These are phyloP conservation scores for Mechanitis messenoides DNA, from an alignment of 2,888 invertebrate genomes.

Conservation along the genomic window DNA sequence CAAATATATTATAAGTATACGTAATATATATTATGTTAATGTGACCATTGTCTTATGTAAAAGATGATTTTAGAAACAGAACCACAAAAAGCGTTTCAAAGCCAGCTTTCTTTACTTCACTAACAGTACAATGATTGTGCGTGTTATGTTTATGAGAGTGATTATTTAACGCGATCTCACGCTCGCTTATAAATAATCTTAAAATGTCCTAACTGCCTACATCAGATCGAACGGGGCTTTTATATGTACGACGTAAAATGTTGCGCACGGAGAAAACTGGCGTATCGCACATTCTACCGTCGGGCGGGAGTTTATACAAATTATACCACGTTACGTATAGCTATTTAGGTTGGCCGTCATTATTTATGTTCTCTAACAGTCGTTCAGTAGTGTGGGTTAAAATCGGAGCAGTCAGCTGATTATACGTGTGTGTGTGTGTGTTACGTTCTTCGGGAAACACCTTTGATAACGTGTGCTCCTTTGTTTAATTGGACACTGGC, in stretches of 20 bases:
- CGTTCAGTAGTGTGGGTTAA: constrained; percentile 72
- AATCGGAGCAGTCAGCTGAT: constrained; percentile 77
- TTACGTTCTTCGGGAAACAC: constrained; percentile 77
- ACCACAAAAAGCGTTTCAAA: constrained; percentile 20
- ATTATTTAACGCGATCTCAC: constrained; percentile 71
- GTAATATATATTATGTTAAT: not conserved
- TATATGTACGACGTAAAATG: constrained; percentile 59
- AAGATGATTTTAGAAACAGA: constrained; percentile 9
- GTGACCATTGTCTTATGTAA: not conserved
- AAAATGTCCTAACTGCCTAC: constrained; percentile 56
- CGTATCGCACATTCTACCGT: constrained; percentile 66
- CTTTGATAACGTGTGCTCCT: constrained; percentile 75
- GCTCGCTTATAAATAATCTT: constrained; percentile 36
- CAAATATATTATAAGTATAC: no score
- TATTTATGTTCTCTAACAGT: constrained; percentile 77
- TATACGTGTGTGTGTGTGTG: constrained; percentile 48
- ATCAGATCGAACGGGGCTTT: constrained; percentile 48
- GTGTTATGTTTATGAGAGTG: constrained; percentile 56
- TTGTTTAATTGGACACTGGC: constrained; percentile 75
- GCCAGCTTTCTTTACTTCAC: constrained; percentile 27
- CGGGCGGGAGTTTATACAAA: constrained; percentile 68
- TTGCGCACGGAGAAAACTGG: constrained; percentile 57
- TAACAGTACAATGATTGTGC: constrained; percentile 48
- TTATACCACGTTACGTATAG: constrained; percentile 74
- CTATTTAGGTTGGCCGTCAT: constrained; percentile 75